A percentile compares a stretch with the other conserved stretches of the same genome.
phyloP scores from a whole-genome alignment of 2,888 invertebrate species.

The Leuctra nigra region DNA sequence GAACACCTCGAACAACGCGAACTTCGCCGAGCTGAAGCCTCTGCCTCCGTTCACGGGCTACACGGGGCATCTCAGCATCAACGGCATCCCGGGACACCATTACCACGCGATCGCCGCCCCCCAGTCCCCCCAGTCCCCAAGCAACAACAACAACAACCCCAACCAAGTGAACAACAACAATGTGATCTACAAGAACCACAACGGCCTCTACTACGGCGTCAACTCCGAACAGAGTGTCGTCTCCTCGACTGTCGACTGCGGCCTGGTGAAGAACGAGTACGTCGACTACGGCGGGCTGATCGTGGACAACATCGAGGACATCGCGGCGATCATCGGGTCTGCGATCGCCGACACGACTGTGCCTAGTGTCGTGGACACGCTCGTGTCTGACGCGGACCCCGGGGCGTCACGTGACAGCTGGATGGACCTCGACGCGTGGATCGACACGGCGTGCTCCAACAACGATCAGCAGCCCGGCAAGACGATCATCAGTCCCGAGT shows the following conservation, averaged over 20 bases:
- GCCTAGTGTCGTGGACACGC: conserved; percentile 47
- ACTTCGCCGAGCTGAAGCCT: conserved; percentile 75
- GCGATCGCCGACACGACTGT: conserved; percentile 86
- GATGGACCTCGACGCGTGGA: conserved; percentile 86
- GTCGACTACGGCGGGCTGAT: conserved; percentile 21
- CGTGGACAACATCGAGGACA: conserved; percentile 58
- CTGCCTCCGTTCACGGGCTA: conserved; percentile 82
- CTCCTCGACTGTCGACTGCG: conserved; percentile 40
- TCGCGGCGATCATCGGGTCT: conserved; percentile 80
- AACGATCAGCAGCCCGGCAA: conserved; percentile 45
- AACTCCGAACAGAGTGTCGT: conserved; percentile 40
- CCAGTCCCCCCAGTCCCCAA: conserved; percentile 36
- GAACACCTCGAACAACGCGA: conserved; percentile 50
- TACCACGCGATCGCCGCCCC: conserved; percentile 70
- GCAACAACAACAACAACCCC: conserved; percentile 33
- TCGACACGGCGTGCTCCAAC: conserved; percentile 63
- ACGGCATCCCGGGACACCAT: conserved; percentile 82
- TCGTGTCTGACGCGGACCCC: conserved; percentile 53
- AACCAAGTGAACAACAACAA: conserved; percentile 34
- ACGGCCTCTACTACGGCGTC: conserved; percentile 31
- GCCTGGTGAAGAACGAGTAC: conserved; percentile 36
- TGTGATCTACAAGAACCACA: conserved; percentile 29
- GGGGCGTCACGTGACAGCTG: conserved; percentile 65
- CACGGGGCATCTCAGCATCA: conserved; percentile 78
- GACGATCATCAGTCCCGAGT: conserved; percentile 55